Evolutionary conservation across 2,888 invertebrate species (phyloP), one percentile per base, ranked within the genome.

Genomic region (Athripsodes cinereus): DNA sequence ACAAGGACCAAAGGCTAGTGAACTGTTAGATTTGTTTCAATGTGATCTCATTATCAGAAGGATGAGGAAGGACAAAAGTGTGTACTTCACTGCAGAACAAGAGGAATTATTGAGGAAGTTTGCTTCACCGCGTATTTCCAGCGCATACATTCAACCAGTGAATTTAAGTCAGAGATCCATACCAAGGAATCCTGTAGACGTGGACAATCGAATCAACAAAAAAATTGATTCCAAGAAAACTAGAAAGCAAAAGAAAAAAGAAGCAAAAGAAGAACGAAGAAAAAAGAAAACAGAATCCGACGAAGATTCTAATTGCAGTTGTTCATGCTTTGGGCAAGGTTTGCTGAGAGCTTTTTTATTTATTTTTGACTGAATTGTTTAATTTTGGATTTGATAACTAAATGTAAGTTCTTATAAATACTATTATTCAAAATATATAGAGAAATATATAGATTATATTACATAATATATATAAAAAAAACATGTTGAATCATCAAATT

Each of bases 311-410:
- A 54, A 56, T 16, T 79, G 80, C 35, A 78, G 78, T 65, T 66
- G 68, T 65, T 73, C 79, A 2, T 77, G 78, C 63, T 75, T 81
- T 64, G 75, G 78, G 34, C 78, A 80, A 50, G 76, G 78, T 21
- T 68, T 81, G 3, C 67, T 81, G 50, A 70, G 80, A 58, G 79
- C 77, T 16, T 72, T 81, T 44, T 75, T 80, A 64, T 81, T 80
- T 67, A 67, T 81, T 53, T 81, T 81, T 65, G 81, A 81, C 69
- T 81, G 72, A 79, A 51, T 56, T 52, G 19, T 47, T 47, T 47
- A n/a, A 16, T 47, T 26, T 26, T 26, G 3, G 26, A 10, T 26
- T 26, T 26, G 26, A 26, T 26, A 26, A 6, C 26, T 10, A 44
- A 16, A 34, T 34, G 8, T 34, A 8, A 34, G 8, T 34, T 10